Base-by-base conservation (phyloP, 53 echinoderm and acorn worm species). In the Actinopyga echinites region DNA sequence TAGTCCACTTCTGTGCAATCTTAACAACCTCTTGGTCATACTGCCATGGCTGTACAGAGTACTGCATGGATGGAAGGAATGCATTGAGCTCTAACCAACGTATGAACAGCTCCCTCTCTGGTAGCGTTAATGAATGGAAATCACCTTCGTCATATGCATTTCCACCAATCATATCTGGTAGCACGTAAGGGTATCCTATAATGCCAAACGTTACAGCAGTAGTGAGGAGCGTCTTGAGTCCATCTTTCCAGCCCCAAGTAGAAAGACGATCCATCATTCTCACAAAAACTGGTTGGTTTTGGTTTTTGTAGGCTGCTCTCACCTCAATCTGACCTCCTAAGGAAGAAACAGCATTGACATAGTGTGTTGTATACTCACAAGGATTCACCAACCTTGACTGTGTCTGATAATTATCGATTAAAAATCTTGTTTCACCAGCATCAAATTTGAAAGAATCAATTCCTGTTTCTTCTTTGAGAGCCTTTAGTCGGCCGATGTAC, bases 361-460 rank as follows among this genome's bases (percentile, higher is more conserved):
- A 94, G 34, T 85, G 61, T 25, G 92, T 73, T 68, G 94, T 92
- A 83, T 88, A 99, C 28, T 90, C 34, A 45, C 92, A 88, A 43
- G 99, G 99, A 69, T 92, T 89, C 10, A 55, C 42, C 77, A 97
- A 79, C 1, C 81, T 65, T 30, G 69, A 69, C 30, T 80, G 28
- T 30, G 93, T 89, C 33, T 86, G 62, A 77, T 78, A 93, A 31
- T 86, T 75, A 59, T 82, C 17, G 17, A 84, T 83, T 20, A 95
- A 54, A 57, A 87, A 95, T 45, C 86, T 86, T 31, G 86, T 88
- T 79, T 95, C 95, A 15, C 95, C 95, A 22, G 93, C 95, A 80
- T 95, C 95, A 37, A 95, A 95, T 82, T 95, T 95, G 56, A 85
- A 95, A 0, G 95, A 95, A 44, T 95, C 95, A 8, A 95, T 90